These are phyloP conservation scores for Rallus crepitans DNA, from an alignment of 2,797 vertebrate genomes.

Conservation along the genomic window DNA sequence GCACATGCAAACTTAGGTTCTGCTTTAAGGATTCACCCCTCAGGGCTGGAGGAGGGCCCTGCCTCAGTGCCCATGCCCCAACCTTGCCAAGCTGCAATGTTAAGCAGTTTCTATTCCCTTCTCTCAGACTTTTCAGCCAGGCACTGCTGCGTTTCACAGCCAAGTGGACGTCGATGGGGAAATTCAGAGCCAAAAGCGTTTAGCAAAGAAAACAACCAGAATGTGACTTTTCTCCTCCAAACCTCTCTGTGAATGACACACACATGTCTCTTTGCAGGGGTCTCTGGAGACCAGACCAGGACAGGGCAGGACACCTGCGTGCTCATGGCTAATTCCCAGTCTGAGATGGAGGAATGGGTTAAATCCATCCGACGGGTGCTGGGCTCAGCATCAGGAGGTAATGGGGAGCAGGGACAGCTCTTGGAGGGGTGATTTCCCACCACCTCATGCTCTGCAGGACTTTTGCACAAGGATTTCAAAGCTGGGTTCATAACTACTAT, in stretches of 20 bases:
- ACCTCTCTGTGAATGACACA: background rate
- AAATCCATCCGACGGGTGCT: conserved; percentile 87
- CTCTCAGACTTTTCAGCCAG: background rate
- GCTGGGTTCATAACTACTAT: background rate
- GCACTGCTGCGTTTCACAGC: background rate
- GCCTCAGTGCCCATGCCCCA: background rate
- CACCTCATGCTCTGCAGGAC: accelerated
- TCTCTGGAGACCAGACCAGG: conserved; percentile 82
- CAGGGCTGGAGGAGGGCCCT: background rate
- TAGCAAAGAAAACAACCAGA: background rate
- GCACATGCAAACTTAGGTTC: accelerated
- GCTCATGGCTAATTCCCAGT: conserved; percentile 92
- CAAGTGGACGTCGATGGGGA: accelerated
- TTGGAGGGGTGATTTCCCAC: background rate
- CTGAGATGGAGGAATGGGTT: conserved; percentile 97
- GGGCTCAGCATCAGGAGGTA: conserved; percentile 89
- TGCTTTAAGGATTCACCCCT: accelerated
- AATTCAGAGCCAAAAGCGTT: background rate
- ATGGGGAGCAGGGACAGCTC: background rate
- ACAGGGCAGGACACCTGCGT: conserved; percentile 81
- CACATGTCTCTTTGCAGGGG: background rate
- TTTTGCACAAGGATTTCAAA: background rate
- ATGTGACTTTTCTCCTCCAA: background rate
- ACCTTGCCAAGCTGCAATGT: background rate
- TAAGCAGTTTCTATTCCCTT: conserved; percentile 20